These are phyloP conservation scores for Pterocles burchelli DNA, from an alignment of 2,113 vertebrate species.

Conservation along the genomic window DNA sequence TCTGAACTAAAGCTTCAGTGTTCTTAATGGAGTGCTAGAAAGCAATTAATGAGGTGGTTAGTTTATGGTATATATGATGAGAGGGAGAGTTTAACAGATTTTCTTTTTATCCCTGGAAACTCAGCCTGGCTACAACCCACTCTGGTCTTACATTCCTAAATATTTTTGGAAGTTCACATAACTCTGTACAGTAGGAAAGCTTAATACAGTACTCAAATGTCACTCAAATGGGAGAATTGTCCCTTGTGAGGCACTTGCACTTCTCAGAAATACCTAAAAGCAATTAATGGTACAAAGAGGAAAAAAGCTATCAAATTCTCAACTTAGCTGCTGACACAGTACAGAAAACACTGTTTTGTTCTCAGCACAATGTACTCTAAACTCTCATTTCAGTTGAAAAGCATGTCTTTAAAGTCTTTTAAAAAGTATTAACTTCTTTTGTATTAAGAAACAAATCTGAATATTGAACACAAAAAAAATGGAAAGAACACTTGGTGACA, in stretches of 20 bases:
- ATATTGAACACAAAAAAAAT: neutral
- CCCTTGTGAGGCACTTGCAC: neutral
- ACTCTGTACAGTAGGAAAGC: slow-evolving; percentile 8
- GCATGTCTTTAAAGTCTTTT: slow-evolving; percentile 12
- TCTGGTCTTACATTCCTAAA: slow-evolving; percentile 16
- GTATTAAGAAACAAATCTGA: slow-evolving; percentile 22
- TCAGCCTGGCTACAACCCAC: neutral
- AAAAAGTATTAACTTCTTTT: slow-evolving; percentile 41
- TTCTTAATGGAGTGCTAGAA: neutral
- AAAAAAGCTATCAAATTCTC: slow-evolving; percentile 43
- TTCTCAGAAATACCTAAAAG: slow-evolving; percentile 33
- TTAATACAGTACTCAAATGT: slow-evolving; percentile 8
- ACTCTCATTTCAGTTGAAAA: slow-evolving; percentile 29
- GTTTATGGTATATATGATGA: neutral
- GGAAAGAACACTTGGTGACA: neutral
- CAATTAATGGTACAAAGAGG: slow-evolving; percentile 15
- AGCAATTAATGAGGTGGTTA: neutral
- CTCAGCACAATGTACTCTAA: slow-evolving; percentile 25
- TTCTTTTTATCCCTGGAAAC: neutral
- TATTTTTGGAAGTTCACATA: slow-evolving; percentile 18
- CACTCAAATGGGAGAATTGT: slow-evolving; percentile 1
- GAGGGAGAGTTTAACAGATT: neutral
- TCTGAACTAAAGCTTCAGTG: neutral
- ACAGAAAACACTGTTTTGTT: slow-evolving; percentile 42
- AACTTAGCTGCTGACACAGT: slow-evolving; percentile 22